Evolutionary conservation across 1,140 invertebrate genomes (phyloP), one percentile per base, ranked within the genome.

Genomic region (Probaryconus sp.): DNA sequence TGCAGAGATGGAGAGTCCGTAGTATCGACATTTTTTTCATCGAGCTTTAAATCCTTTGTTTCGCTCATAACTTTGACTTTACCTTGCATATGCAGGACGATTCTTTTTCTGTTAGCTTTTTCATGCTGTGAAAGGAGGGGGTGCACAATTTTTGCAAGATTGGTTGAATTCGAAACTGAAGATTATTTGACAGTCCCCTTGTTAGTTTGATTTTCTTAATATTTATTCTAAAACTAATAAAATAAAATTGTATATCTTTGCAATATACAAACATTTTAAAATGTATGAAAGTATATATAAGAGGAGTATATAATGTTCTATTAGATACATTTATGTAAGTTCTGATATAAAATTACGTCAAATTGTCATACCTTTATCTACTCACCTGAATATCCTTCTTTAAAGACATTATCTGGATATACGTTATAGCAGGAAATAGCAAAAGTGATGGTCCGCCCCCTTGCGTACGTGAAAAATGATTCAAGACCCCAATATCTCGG

Each of bases 381-480:
- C 51, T 78, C 79, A 82, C 81, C 81, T 83, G 79, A 78, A 86
- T 87, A 85, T 87, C 83, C 76, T 78, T 83, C 83, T 87, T 87
- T 87, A 87, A 87, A 83, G 83, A 85, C 83, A 86, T 87, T 86
- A 85, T 86, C 84, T 82, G 79, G 78, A 82, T 81, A 76, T 78
- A 64, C 63, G 77, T 68, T 70, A 67, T 69, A 60, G 68, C 67
- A 75, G 77, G 80, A 75, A 81, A 77, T 75, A 71, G 79, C 81
- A 87, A 86, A 87, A 87, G 86, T 81, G 80, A 64, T 82, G 79
- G 75, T 79, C 79, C 85, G 80, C 85, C 84, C 84, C 82, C 80
- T 84, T 78, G 81, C 81, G 82, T 85, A 86, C 83, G 84, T 87
- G 85, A 87, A 87, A 87, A 87, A 87, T 87, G 85, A 87, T 87